phyloP scores from a whole-genome alignment of 2,797 vertebrate species.

The Menidia menidia region DNA sequence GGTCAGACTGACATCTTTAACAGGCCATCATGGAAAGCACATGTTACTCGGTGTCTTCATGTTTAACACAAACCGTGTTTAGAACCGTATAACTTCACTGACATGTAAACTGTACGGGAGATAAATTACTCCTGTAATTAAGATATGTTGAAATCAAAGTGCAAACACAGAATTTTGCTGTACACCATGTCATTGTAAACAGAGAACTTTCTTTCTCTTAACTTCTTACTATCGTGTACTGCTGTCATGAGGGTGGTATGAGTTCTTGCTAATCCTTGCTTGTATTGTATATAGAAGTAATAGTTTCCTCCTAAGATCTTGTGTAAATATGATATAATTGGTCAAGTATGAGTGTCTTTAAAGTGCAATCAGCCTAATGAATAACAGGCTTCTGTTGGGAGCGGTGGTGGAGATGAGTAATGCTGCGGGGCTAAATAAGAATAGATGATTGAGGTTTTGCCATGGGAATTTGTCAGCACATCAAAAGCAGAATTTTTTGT shows the following conservation, averaged over 20 bases:
- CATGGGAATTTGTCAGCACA: constrained; percentile 52
- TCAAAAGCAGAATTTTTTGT: constrained; percentile 47
- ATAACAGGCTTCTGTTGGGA: constrained; percentile 78
- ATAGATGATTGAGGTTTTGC: constrained; percentile 57
- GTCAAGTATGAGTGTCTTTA: constrained; percentile 72
- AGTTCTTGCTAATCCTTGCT: constrained; percentile 44
- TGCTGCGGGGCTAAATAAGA: constrained; percentile 53
- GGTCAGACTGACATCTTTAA: constrained; percentile 57
- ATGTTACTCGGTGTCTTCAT: constrained; percentile 58
- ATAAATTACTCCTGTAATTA: constrained; percentile 76
- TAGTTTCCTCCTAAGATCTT: constrained; percentile 69
- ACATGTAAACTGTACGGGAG: constrained; percentile 71
- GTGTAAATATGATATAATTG: constrained; percentile 79
- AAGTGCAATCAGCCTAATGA: constrained; percentile 80
- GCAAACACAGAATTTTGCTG: constrained; percentile 67
- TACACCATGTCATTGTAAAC: constrained; percentile 69
- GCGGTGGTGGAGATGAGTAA: constrained; percentile 58
- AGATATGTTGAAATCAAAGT: constrained; percentile 73
- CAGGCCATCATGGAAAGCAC: constrained; percentile 60
- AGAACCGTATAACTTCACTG: constrained; percentile 58
- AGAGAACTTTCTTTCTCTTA: constrained; percentile 40
- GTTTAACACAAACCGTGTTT: constrained; percentile 60
- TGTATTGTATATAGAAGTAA: constrained; percentile 73
- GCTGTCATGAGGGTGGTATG: constrained; percentile 47
- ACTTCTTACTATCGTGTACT: constrained; percentile 22